Base-by-base conservation (phyloP, 1,140 invertebrate species). In the Glossosoma conforme region DNA sequence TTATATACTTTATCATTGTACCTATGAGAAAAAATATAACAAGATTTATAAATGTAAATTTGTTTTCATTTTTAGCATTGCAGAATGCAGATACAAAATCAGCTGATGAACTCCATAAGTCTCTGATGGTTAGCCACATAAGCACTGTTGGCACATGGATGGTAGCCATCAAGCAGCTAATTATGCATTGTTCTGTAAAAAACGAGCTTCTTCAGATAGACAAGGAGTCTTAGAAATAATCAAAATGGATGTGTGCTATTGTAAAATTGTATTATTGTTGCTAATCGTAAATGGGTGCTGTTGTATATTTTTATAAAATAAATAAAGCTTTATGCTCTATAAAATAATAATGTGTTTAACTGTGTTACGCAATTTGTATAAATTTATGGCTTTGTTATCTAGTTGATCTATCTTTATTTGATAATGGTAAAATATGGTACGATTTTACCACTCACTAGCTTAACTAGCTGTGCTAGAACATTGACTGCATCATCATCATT, bases 71-170 rank as follows among this genome's bases (percentile, higher is more conserved):
- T 75, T 36, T 62, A 77, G 75, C 70, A 41, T 58, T 77, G 1
- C 61, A 59, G 60, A 64, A 66, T 44, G 62, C 69, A 19, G 55
- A 70, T n/a, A 63, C 63, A 4, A 63, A 53, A 11, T 62, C 61
- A 59, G 75, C 74, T 44, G 71, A 77, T 64, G 69, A 75, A 17
- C 69, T 78, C 20, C 76, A 78, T 51, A 67, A 68, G 55, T 63
- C 67, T 8, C 59, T 78, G 2, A 78, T 77, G 76, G 69, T 78
- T 10, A 72, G 76, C 45, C 70, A 78, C 65, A 68, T 75, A 0
- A 67, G 69, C 55, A 59, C 63, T 11, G 75, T 76, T 0, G 68
- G 72, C 15, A 64, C 59, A 0, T 78, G 76, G 76, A 78, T 78
- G 74, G 68, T 71, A 3, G 76, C 69, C 25, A 61, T 78, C 5